A percentile compares a stretch with the other conserved stretches of the same genome.
These are phyloP conservation scores for Lepidurus packardi DNA, from an alignment of 1,140 invertebrate species.

Conservation along the genomic window DNA sequence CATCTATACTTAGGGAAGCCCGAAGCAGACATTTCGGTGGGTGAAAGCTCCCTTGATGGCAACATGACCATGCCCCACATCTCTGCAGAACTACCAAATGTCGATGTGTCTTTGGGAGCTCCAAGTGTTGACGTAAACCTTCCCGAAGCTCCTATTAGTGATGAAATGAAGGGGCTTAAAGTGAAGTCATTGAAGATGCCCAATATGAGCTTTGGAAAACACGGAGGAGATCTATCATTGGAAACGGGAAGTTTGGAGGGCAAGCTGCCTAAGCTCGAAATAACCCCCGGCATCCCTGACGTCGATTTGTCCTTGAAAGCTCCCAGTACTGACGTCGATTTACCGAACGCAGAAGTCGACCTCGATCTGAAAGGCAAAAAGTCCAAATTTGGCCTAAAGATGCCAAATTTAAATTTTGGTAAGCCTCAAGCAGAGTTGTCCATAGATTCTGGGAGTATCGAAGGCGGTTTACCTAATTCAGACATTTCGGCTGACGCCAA, in stretches of 20 bases:
- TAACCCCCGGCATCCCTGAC: not conserved
- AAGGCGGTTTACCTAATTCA: not conserved
- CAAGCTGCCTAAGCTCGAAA: constrained; percentile 20
- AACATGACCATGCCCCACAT: not conserved
- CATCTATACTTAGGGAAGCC: not conserved
- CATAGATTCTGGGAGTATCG: constrained; percentile 24
- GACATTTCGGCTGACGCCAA: not conserved
- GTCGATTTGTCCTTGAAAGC: not conserved
- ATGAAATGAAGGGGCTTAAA: not conserved
- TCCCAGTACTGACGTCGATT: not conserved
- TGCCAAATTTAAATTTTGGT: constrained; percentile 24
- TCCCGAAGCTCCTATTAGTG: not conserved
- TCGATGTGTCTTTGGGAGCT: not conserved
- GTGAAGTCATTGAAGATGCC: not conserved
- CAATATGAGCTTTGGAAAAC: not conserved
- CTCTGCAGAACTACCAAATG: not conserved
- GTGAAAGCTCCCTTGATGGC: not conserved
- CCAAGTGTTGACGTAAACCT: constrained; percentile 1
- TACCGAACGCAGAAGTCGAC: constrained; percentile 24
- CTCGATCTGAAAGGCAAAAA: constrained; percentile 23
- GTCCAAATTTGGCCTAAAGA: constrained; percentile 25
- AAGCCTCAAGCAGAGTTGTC: not conserved
- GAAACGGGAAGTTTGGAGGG: not conserved
- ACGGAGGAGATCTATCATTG: too few species aligned
- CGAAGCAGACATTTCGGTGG: not conserved